These are phyloP conservation scores for Gasteruption jaculator DNA, from an alignment of 2,888 invertebrate species.

Conservation along the genomic window DNA sequence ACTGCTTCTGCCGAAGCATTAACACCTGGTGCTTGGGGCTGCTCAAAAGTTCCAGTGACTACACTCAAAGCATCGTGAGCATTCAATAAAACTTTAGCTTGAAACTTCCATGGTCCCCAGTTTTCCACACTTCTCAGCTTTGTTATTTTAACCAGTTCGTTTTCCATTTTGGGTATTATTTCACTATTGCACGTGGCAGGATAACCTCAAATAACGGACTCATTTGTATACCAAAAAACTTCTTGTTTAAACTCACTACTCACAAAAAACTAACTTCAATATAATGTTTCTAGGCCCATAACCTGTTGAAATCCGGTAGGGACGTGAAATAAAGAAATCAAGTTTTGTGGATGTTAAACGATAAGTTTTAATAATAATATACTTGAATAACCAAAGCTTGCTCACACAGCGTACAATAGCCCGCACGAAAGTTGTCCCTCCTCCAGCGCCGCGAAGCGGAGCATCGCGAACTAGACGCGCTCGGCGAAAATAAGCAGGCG, in stretches of 20 bases:
- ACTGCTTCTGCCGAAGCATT: conserved; percentile 12
- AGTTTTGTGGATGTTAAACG: no score
- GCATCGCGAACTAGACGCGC: no score
- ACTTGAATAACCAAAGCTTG: no score
- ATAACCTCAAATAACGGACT: conserved; percentile 9
- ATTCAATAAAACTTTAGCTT: conserved; percentile 11
- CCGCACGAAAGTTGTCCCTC: no score
- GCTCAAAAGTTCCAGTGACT: conserved; percentile 2
- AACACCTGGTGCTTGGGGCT: neutral
- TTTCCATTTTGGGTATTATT: conserved; percentile 14
- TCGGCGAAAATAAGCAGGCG: no score
- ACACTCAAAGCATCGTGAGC: conserved; percentile 13
- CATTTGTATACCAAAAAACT: neutral
- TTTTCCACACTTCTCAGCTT: conserved; percentile 17
- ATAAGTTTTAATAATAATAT: no score
- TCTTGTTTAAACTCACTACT: neutral
- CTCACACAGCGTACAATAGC: no score
- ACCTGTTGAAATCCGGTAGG: conserved; percentile 10
- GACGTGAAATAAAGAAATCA: no score
- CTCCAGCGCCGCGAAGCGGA: no score
- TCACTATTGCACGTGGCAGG: conserved; percentile 18
- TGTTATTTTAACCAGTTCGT: conserved; percentile 11
- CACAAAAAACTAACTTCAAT: neutral
- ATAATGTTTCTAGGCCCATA: conserved; percentile 18
- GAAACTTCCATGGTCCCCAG: conserved; percentile 20